phyloP scores from a whole-genome alignment of 2,113 vertebrate species.

The Stegostoma tigrinum region DNA sequence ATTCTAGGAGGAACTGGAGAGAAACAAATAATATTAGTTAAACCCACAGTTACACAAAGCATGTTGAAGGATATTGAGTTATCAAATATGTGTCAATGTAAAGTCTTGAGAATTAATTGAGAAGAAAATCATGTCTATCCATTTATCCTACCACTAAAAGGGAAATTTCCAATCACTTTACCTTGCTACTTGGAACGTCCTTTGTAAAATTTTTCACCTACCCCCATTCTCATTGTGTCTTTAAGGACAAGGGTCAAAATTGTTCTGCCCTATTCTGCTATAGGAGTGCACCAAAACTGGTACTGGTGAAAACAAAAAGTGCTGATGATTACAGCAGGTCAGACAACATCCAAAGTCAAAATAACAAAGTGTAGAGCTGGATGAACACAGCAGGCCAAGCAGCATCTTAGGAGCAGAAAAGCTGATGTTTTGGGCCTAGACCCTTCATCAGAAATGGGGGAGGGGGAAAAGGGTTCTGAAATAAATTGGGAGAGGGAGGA shows the following conservation, averaged over 20 bases:
- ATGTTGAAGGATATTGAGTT: neutral
- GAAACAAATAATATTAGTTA: conserved; percentile 47
- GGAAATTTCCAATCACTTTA: neutral
- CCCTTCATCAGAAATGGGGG: too few species aligned
- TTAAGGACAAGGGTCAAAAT: neutral
- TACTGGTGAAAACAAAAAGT: too few species aligned
- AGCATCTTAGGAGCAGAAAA: too few species aligned
- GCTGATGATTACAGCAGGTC: too few species aligned
- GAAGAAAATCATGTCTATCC: neutral
- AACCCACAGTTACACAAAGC: neutral
- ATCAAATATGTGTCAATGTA: neutral
- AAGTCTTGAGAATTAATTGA: neutral
- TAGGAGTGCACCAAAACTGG: neutral
- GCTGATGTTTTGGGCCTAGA: too few species aligned
- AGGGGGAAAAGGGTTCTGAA: too few species aligned
- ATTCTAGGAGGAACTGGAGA: conserved; percentile 81
- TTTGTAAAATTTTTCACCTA: neutral
- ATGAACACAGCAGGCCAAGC: too few species aligned
- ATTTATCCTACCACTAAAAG: neutral
- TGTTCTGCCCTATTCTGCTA: neutral
- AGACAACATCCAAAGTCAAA: too few species aligned
- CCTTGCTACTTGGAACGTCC: neutral
- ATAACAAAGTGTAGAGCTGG: too few species aligned
- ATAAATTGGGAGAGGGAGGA: too few species aligned
- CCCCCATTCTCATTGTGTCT: neutral